Evolutionary conservation across 2,888 invertebrate genomes (phyloP), one percentile per base, ranked within the genome.

Genomic region (Calliphora vomitoria): DNA sequence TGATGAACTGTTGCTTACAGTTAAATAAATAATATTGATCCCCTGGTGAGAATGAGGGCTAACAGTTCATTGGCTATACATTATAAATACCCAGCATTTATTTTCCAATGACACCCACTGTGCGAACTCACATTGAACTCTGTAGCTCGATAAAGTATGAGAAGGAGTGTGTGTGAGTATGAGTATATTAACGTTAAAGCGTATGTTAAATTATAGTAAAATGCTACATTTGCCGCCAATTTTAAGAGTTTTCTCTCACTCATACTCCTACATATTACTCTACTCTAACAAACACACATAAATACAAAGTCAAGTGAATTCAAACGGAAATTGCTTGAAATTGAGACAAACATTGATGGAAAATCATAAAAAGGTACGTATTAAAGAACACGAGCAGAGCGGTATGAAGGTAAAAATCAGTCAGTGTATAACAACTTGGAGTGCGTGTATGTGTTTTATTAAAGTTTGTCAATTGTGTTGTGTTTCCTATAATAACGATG

Each of bases 251-350:
- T 86, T 75, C 41, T 10, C 44, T 55, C 10, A 10, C 66, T 6
- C 44, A n/a, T 18, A 15, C 15, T 8, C 5, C 5, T 2, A 3
- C 11, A 50, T 20, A 13, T 50, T 11, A 6, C 66, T 4, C 44
- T 8, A 66, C 35, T 35, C 25, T 0, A 15, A 31, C 47, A 47
- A 41, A 75, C 20, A 50, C 20, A 18, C 62, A 31, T 15, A 58
- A 8, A 62, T 1, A 41, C 15, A 18, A 25, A 66, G 44, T 60
- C 18, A 71, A 53, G 69, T 69, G 69, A 83, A 91, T 90, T 92
- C 91, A 88, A 92, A 91, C 91, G 92, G 91, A 92, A 92, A 92
- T 92, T 90, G 89, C 82, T 85, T 87, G 87, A 87, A 92, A 91
- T 92, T 91, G 91, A 91, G 92, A 75, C 74, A 86, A 85, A 87